These are phyloP conservation scores for Chaenocephalus aceratus DNA, from an alignment of 2,113 vertebrate species.

Conservation along the genomic window DNA sequence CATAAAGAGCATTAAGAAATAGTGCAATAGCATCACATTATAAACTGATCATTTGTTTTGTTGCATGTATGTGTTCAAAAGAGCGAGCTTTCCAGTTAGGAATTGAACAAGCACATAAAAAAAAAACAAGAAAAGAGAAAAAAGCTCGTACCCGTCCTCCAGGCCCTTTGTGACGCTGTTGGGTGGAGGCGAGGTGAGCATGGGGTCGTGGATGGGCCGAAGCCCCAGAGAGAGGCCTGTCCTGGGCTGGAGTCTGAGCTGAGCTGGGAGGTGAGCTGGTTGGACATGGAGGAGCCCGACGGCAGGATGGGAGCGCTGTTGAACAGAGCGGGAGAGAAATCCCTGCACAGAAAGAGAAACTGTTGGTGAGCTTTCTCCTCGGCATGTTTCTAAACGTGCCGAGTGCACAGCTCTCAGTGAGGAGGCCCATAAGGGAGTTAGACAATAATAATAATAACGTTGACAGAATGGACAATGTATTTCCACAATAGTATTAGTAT, in stretches of 20 bases:
- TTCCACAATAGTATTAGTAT: too few relatives aligned
- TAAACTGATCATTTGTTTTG: too few relatives aligned
- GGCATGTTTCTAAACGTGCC: not conserved
- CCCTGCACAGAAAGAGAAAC: conserved; percentile 79
- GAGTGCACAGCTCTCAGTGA: too few relatives aligned
- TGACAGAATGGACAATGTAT: too few relatives aligned
- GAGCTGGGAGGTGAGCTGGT: conserved; percentile 91
- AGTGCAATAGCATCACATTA: too few relatives aligned
- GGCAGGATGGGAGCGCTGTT: conserved; percentile 97
- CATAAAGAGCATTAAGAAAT: too few relatives aligned
- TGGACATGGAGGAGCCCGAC: conserved; percentile 90
- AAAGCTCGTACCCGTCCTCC: conserved; percentile 82
- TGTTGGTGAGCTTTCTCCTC: not conserved
- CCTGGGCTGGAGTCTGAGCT: conserved; percentile 89
- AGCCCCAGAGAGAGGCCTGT: conserved; percentile 86
- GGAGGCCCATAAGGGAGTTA: too few relatives aligned
- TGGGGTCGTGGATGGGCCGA: conserved; percentile 87
- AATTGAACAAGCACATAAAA: too few relatives aligned
- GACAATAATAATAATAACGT: too few relatives aligned
- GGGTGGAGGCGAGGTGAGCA: conserved; percentile 76
- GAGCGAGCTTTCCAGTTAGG: not conserved
- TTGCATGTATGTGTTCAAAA: too few relatives aligned
- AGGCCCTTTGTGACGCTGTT: conserved; percentile 79
- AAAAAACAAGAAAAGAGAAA: too few relatives aligned
- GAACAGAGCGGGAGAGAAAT: conserved; percentile 98